These are phyloP conservation scores for Latheticus oryzae DNA, from an alignment of 2,888 invertebrate genomes.

Conservation along the genomic window DNA sequence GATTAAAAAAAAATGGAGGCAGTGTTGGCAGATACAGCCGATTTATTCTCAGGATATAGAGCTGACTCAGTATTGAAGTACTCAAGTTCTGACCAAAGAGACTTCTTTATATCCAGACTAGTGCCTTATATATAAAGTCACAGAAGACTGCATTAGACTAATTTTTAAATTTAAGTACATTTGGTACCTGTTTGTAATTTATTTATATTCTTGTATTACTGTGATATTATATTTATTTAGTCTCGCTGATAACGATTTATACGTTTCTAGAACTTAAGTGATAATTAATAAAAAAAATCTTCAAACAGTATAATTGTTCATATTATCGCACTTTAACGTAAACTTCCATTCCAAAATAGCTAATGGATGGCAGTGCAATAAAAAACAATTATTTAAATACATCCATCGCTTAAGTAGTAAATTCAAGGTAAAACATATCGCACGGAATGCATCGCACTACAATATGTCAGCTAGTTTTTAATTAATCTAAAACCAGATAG, in stretches of 20 bases:
- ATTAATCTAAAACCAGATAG: background rate
- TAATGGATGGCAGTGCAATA: too few species aligned
- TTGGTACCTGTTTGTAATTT: constrained; percentile 30
- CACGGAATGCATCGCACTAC: constrained; percentile 6
- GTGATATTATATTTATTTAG: constrained; percentile 15
- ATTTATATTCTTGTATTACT: constrained; percentile 23
- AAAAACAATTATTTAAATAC: constrained; percentile 17
- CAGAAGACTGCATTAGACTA: constrained; percentile 26
- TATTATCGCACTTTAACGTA: background rate
- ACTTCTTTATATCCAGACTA: constrained; percentile 10
- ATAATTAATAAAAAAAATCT: constrained; percentile 14
- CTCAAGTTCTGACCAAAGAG: constrained; percentile 9
- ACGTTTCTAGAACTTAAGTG: constrained; percentile 4
- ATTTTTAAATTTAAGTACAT: constrained; percentile 15
- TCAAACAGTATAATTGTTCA: constrained; percentile 11
- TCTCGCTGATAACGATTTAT: constrained; percentile 2
- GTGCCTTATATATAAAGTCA: constrained; percentile 22
- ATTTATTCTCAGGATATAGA: constrained; percentile 27
- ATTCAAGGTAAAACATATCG: constrained; percentile 26
- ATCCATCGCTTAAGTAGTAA: constrained; percentile 18
- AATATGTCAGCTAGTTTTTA: too few species aligned
- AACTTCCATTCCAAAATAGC: constrained; percentile 14
- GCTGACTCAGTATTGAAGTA: constrained; percentile 14
- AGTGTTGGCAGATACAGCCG: constrained; percentile 11
- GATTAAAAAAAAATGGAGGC: constrained; percentile 2